Evolutionary conservation across 1,140 invertebrate species (phyloP), one percentile per base, ranked within the genome.

Genomic region (Cyphomyrmex costatus): DNA sequence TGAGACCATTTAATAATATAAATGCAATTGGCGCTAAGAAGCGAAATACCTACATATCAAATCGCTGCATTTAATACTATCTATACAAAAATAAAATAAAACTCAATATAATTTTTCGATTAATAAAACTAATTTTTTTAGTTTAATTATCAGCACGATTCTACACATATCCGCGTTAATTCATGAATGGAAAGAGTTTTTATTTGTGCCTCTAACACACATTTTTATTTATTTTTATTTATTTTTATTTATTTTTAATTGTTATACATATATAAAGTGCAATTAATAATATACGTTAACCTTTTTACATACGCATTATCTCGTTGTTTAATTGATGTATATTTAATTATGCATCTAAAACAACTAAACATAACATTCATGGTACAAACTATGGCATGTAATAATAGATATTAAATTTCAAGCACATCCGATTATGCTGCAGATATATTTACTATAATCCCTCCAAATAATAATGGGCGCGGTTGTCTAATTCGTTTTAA

Each of bases 391-490:
- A 60, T 73, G 73, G 27, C 24, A 36, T 80, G 27, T 74, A 83
- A 83, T 83, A 83, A 83, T 83, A 83, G 68, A 83, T 83, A 83
- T 83, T 83, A 83, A 83, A 83, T 83, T 83, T 83, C 79, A 83
- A 83, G 79, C 79, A 74, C 79, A 83, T 83, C 79, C 79, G 79
- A 83, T 83, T 83, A 73, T 83, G 58, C 53, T 53, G 56, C 68
- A 83, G 79, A 83, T 83, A 42, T 83, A 83, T 83, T 83, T 83
- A 83, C 68, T n/a, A 83, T 83, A 83, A 83, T 83, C 79, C 42
- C 53, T 83, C 27, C 68, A 83, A 83, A 83, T 83, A 83, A 83
- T 83, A 83, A 83, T 83, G 68, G 36, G 79, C 79, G 79, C 79
- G 79, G 36, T 83, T 14, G 68, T 83, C 79, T 83, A 83, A 83